Percentiles rank a stretch among this genome's conserved stretches.
phyloP scores from a whole-genome alignment of 2,113 vertebrate genomes.

The Vanacampus margaritifer region DNA sequence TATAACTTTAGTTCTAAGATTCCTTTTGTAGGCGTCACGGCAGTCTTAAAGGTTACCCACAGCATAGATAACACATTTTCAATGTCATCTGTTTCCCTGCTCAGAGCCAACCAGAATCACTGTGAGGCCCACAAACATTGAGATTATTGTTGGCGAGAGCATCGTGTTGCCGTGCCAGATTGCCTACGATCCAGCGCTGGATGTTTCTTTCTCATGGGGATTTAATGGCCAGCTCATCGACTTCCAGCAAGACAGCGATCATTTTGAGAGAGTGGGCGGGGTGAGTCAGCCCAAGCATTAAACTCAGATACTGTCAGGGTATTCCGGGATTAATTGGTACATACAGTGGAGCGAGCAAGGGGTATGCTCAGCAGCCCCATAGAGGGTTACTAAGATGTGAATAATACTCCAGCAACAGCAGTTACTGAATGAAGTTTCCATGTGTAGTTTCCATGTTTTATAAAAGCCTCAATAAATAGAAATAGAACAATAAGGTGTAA shows the following conservation, averaged over 20 bases:
- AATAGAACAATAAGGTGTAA: constrained; percentile 14
- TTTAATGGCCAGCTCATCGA: constrained; percentile 85
- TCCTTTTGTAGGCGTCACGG: constrained; percentile 19
- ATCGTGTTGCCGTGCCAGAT: constrained; percentile 91
- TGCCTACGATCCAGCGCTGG: constrained; percentile 83
- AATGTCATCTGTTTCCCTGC: constrained; percentile 47
- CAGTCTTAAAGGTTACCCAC: constrained; percentile 29
- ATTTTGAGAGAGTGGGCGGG: constrained; percentile 91
- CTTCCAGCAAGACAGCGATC: constrained; percentile 82
- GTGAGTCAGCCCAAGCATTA: constrained; percentile 77
- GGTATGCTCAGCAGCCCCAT: constrained; percentile 31
- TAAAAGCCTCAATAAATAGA: constrained; percentile 7
- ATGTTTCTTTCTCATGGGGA: constrained; percentile 89
- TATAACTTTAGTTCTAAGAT: constrained; percentile 12
- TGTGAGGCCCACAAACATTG: constrained; percentile 86
- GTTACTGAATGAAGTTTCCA: constrained; percentile 15
- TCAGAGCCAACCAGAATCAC: constrained; percentile 89
- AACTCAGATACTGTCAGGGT: constrained; percentile 39
- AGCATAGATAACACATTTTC: constrained; percentile 42
- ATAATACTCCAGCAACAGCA: constrained; percentile 20
- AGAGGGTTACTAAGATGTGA: constrained; percentile 27
- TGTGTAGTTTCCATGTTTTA: constrained; percentile 3
- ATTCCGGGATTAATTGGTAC: constrained; percentile 54
- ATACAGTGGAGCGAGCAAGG: constrained; percentile 27
- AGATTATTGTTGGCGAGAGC: constrained; percentile 93